Percentiles rank a stretch among this genome's conserved stretches.
Conservation (phyloP, 2,113 vertebrate genomes). For the pig (Sus scrofa) region T2T-Sscrofa CM000824.6:32448001-32448500, state of each 20-base stretch:
- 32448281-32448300: not conserved
- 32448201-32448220: not conserved
- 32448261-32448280: not conserved
- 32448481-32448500: no score
- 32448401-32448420: not conserved
- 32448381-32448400: not conserved
- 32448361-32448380: not conserved
- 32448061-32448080: not conserved
- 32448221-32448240: not conserved
- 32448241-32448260: constrained; percentile 14
- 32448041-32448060: not conserved
- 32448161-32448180: not conserved
- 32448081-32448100: not conserved
- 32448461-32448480: not conserved
- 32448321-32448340: not conserved
- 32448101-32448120: not conserved
- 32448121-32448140: not conserved
- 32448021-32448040: not conserved
- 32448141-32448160: not conserved
- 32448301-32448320: not conserved
- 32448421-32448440: not conserved
- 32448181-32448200: not conserved
- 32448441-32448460: not conserved
- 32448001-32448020: not conserved
- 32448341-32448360: not conserved